Evolutionary conservation across 2,797 vertebrate genomes (phyloP), one percentile per base, ranked within the genome.

Genomic region (Chanos chanos): DNA sequence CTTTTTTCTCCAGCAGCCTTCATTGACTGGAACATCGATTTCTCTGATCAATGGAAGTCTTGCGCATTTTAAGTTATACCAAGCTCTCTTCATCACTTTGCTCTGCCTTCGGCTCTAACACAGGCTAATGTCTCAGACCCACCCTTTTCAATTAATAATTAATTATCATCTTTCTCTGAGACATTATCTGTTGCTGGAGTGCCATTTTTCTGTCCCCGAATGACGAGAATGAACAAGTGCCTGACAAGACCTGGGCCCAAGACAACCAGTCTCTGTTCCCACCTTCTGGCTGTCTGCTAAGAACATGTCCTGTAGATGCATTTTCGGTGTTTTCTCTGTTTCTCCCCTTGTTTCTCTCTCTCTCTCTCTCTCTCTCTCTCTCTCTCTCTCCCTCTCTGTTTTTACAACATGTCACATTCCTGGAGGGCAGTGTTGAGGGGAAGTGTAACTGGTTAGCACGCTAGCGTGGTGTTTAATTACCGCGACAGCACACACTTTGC

Each of bases 101-200:
- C 64, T 72, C 67, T 76, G 77, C 78, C 34, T 75, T 76, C 80
- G 78, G 77, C 85, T 87, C 81, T 86, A 87, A 85, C 83, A 83
- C 73, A 76, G 78, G 81, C 84, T 83, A 83, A 86, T 84, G 85
- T 86, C 84, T 88, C 83, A 83, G 79, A 75, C 83, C 80, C 81
- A 85, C 77, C 81, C 77, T 80, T 77, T 68, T 71, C 67, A 74
- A 73, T 75, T 79, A 45, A 57, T 75, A 77, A 84, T 89, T 86
- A 81, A 89, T 88, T 87, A 86, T 88, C 89, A 85, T 89, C 87
- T 77, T 85, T 86, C 85, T 85, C 76, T 81, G 85, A 85, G 82
- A 85, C 85, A 86, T 89, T 88, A 86, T 89, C 81, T 86, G 84
- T 83, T 81, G 80, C 76, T 77, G 68, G 74, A 73, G 81, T 80